Evolutionary conservation across 2,888 invertebrate species (phyloP), one percentile per base, ranked within the genome.

Genomic region (Drosophila leonis): DNA sequence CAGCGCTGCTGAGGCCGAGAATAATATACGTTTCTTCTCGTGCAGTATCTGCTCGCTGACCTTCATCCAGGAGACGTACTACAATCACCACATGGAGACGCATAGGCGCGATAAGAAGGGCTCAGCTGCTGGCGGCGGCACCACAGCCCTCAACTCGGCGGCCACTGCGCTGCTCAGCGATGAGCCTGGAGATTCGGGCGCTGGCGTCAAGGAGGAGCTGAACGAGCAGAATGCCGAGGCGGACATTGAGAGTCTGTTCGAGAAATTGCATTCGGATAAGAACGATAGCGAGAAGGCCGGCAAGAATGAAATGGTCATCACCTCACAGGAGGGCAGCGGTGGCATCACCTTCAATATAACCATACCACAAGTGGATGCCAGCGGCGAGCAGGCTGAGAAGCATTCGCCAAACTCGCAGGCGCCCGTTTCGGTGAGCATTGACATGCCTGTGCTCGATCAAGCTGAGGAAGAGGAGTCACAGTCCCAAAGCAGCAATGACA

Each of bases 241-340:
- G 13, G 93, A 93, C 66, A 92, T 93, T 75, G 93, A 93, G 72
- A 93, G 93, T 77, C 92, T 93, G 71, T 93, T 93, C 55, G 93
- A 93, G 72, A 93, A 93, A 78, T 90, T 93, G 84, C 93, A 93
- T 80, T 93, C 93, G 54, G 93, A 93, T 61, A 93, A 93, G 73
- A 84, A 87, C 8, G 93, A 93, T 12, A 83, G 83, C 54, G 90
- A 82, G 44, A 75, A 77, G 41, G 57, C 80, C 24, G 85, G 90
- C 46, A 82, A 79, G 56, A 78, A 88, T 55, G 93, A 93, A 59
- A 93, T 93, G 72, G 93, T 93, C 12, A 93, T 93, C 55, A 93
- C 93, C 49, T 93, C 92, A 24, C 93, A 93, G 74, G 92, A 93
- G 72, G 93, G 92, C 60, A 90, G 92, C 39, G 93, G 92, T 3